Percentiles rank a stretch among this genome's conserved stretches.
These are phyloP conservation scores for Labeo calbasu DNA, from an alignment of 2,797 vertebrate species.

Conservation along the genomic window DNA sequence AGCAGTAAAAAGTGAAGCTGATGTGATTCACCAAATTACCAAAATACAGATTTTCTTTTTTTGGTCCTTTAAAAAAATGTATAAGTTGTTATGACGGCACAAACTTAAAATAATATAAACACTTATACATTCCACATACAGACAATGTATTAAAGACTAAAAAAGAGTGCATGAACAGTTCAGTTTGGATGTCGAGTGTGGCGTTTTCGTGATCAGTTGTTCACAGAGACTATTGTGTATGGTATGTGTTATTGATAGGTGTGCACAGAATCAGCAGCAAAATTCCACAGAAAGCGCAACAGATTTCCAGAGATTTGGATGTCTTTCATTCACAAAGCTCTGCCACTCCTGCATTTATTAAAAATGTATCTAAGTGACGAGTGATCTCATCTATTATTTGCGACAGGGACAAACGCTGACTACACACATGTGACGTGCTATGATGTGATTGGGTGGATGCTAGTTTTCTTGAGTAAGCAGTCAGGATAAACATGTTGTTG, in stretches of 20 bases:
- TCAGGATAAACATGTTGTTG: neutral
- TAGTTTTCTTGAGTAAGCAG: neutral
- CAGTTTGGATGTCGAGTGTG: neutral
- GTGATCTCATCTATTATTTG: neutral
- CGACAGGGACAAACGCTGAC: neutral
- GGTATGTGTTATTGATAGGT: neutral
- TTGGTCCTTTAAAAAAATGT: neutral
- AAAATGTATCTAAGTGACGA: neutral
- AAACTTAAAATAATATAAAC: neutral
- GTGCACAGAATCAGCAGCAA: neutral
- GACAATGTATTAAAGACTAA: too few relatives aligned
- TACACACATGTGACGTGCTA: neutral
- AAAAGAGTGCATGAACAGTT: too few relatives aligned
- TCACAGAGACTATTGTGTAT: neutral
- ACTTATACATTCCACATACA: too few relatives aligned
- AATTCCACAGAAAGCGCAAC: neutral
- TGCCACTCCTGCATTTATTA: constrained; percentile 14
- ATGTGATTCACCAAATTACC: neutral
- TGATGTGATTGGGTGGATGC: neutral
- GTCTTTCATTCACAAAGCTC: neutral
- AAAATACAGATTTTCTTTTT: neutral
- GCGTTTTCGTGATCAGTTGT: neutral
- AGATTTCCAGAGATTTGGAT: neutral
- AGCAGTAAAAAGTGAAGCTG: neutral
- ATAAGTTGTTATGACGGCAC: neutral